Percentiles rank a stretch among this genome's conserved stretches.
These are phyloP conservation scores for Scaptomyza parva DNA, from an alignment of 2,888 invertebrate species.

Conservation along the genomic window DNA sequence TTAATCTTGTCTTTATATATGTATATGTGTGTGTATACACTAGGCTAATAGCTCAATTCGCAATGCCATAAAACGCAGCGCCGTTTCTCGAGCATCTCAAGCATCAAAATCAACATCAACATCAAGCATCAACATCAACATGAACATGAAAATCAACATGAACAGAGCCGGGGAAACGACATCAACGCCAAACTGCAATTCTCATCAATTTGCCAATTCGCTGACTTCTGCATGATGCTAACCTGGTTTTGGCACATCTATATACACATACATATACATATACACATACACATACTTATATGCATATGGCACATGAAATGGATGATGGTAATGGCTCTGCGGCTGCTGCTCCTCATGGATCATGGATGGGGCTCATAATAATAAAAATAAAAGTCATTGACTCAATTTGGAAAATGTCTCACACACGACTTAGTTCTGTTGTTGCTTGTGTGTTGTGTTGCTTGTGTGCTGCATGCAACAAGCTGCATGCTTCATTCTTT, in stretches of 20 bases:
- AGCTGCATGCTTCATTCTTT: neutral
- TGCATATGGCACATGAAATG: neutral
- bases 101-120: neutral
- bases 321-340: constrained; percentile 11
- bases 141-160: neutral
- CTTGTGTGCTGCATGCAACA: neutral
- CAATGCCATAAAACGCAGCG: constrained; percentile 60
- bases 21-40: constrained; percentile 15
- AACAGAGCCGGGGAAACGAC: too few species aligned
- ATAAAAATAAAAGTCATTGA: constrained; percentile 81
- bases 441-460: constrained; percentile 7
- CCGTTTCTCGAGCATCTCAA: constrained; percentile 25
- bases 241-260: constrained; percentile 37
- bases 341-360: constrained; percentile 1
- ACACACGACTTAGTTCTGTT: constrained; percentile 42
- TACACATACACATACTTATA: constrained; percentile 10
- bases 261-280: constrained; percentile 5
- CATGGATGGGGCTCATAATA: constrained; percentile 54
- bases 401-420: constrained; percentile 78
- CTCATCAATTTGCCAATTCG: constrained; percentile 40
- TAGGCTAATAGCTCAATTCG: constrained; percentile 73
- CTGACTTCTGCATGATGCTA: constrained; percentile 35
- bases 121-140: neutral
- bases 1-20: too few species aligned
- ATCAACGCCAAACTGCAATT: constrained; percentile 19